A percentile compares a stretch with the other conserved stretches of the same genome.
Conservation (phyloP, 2,888 invertebrate species). For the Chalcosyrphus nemorum region DNA sequence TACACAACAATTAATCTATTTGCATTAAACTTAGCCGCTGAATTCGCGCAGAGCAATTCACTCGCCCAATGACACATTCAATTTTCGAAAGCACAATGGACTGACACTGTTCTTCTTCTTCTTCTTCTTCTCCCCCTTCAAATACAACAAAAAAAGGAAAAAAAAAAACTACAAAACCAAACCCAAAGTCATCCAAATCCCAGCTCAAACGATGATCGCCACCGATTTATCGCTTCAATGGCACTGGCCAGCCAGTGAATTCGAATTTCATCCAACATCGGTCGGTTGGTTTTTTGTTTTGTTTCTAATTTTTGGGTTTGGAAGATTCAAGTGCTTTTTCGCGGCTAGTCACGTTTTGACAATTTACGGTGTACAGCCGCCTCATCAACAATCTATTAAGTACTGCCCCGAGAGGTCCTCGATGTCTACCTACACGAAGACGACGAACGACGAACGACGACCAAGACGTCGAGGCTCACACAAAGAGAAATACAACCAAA, state of each 20-base stretch:
- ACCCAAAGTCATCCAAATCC: not conserved
- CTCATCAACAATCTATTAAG: slow-evolving; percentile 73
- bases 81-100: slow-evolving; percentile 46
- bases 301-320: slow-evolving; percentile 55
- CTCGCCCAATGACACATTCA: slow-evolving; percentile 53
- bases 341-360: slow-evolving; percentile 72
- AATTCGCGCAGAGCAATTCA: slow-evolving; percentile 48
- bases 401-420: slow-evolving; percentile 72
- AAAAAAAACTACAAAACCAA: not conserved
- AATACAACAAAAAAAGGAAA: not conserved
- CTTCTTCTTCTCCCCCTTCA: not conserved
- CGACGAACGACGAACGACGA: slow-evolving; percentile 23
- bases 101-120: not conserved
- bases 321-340: slow-evolving; percentile 72
- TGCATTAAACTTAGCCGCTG: slow-evolving; percentile 53
- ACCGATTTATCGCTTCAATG: slow-evolving; percentile 69
- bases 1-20: slow-evolving; percentile 63
- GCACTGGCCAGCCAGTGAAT: slow-evolving; percentile 48
- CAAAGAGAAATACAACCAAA: slow-evolving; percentile 54
- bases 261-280: slow-evolving; percentile 58
- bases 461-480: slow-evolving; percentile 23
- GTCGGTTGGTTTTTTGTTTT: slow-evolving; percentile 21
- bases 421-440: slow-evolving; percentile 69
- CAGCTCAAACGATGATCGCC: slow-evolving; percentile 48
- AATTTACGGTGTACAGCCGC: slow-evolving; percentile 72